phyloP scores from a whole-genome alignment of 2,113 vertebrate genomes.

The Procavia capensis region DNA sequence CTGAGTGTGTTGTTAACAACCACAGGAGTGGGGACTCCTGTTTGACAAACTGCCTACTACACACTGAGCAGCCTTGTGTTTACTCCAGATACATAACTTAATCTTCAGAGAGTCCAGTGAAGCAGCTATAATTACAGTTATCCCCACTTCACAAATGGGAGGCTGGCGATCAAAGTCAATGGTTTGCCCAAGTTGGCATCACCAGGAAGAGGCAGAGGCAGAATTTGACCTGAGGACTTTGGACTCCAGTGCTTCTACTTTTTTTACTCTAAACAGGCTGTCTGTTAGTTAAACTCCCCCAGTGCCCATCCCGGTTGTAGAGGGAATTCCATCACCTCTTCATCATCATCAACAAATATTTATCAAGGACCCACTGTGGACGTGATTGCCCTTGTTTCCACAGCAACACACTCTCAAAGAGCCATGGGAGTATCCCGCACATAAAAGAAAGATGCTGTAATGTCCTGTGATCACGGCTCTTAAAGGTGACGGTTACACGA shows the following conservation, averaged over 20 bases:
- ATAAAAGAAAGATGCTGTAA: slow-evolving; percentile 67
- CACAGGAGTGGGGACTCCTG: background rate
- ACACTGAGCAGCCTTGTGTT: background rate
- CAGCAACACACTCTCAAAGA: slow-evolving; percentile 82
- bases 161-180: background rate
- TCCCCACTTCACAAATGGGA: slow-evolving; percentile 16
- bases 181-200: background rate
- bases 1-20: background rate
- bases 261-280: background rate
- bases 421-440: slow-evolving; percentile 76
- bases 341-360: slow-evolving; percentile 81
- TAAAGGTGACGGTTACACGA: slow-evolving; percentile 68
- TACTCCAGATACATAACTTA: background rate
- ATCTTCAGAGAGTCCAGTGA: background rate
- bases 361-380: slow-evolving; percentile 76
- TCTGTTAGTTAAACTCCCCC: background rate
- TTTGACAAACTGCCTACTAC: background rate
- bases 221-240: background rate
- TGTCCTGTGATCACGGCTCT: slow-evolving; percentile 78
- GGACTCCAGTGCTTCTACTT: background rate
- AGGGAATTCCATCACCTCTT: background rate
- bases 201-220: background rate
- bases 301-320: background rate
- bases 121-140: background rate
- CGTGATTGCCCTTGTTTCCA: slow-evolving; percentile 83